These are phyloP conservation scores for Mimachlamys varia DNA, from an alignment of 2,888 invertebrate genomes.

Conservation along the genomic window DNA sequence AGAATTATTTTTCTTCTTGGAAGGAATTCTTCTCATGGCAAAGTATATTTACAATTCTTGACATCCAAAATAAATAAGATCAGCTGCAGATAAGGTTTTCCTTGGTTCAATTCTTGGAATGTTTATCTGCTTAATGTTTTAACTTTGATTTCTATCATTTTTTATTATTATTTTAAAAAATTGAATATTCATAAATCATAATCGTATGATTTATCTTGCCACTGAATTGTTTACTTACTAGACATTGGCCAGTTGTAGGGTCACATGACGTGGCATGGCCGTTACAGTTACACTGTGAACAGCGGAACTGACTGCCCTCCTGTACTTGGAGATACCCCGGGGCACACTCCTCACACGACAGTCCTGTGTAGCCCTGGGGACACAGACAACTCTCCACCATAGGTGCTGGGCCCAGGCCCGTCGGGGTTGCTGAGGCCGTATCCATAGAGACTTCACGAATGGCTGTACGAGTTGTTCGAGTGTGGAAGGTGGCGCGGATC, in stretches of 20 bases:
- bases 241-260: conserved; percentile 78
- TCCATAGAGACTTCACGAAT: conserved; percentile 74
- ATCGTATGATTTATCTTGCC: too few relatives aligned
- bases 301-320: conserved; percentile 69
- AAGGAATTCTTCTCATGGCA: too few relatives aligned
- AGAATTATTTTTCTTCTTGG: too few relatives aligned
- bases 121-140: too few relatives aligned
- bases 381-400: conserved; percentile 76
- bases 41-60: too few relatives aligned
- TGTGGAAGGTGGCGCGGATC: conserved; percentile 89
- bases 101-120: too few relatives aligned
- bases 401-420: conserved; percentile 65
- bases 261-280: conserved; percentile 82
- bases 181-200: too few relatives aligned
- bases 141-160: too few relatives aligned
- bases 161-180: too few relatives aligned
- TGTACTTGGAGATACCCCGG: conserved; percentile 72
- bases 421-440: conserved; percentile 67
- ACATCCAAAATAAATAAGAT: too few relatives aligned
- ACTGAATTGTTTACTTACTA: conserved; percentile 66
- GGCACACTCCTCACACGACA: conserved; percentile 76
- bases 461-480: conserved; percentile 86
- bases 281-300: conserved; percentile 88
- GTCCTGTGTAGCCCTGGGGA: conserved; percentile 75
- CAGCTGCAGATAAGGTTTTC: too few relatives aligned